A percentile compares a stretch with the other conserved stretches of the same genome.
Conservation (phyloP, 2,797 vertebrate genomes). For the Danio albolineatus region DNA sequence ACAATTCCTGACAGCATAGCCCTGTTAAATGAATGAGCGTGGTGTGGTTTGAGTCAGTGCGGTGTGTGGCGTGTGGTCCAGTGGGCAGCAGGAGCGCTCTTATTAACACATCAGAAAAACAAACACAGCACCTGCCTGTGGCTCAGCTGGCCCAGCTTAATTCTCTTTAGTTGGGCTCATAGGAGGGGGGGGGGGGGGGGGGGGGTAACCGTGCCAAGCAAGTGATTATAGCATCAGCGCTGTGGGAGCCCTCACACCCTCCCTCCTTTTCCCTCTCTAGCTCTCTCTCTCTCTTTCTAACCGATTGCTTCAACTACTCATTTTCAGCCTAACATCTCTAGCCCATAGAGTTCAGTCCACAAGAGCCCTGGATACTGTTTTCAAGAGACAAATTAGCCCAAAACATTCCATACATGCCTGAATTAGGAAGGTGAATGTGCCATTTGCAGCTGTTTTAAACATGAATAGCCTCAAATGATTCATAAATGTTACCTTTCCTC, state of each 20-base stretch:
- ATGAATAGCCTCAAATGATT: not conserved
- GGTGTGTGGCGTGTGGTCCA: conserved; percentile 33
- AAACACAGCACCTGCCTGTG: conserved; percentile 62
- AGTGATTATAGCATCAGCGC: conserved; percentile 53
- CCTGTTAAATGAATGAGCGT: conserved; percentile 47
- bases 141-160: conserved; percentile 58
- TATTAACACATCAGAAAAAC: conserved; percentile 67
- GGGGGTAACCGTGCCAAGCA: conserved; percentile 37
- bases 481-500: not conserved
- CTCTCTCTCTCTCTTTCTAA: conserved; percentile 6
- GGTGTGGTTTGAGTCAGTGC: conserved; percentile 27
- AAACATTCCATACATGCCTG: not conserved
- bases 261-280: not conserved
- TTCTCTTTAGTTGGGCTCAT: conserved; percentile 55
- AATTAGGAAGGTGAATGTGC: not conserved
- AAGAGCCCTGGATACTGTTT: not conserved
- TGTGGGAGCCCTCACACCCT: conserved; percentile 31
- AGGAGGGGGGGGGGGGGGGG: conserved; percentile 37
- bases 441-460: conserved; percentile 1
- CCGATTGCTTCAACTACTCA: no score
- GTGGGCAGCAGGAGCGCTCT: conserved; percentile 39
- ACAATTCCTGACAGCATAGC: conserved; percentile 49
- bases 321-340: conserved; percentile 49
- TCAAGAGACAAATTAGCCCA: not conserved
- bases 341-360: not conserved